Conservation (phyloP, 2,113 vertebrate genomes). For the Alligator sinensis region DNA sequence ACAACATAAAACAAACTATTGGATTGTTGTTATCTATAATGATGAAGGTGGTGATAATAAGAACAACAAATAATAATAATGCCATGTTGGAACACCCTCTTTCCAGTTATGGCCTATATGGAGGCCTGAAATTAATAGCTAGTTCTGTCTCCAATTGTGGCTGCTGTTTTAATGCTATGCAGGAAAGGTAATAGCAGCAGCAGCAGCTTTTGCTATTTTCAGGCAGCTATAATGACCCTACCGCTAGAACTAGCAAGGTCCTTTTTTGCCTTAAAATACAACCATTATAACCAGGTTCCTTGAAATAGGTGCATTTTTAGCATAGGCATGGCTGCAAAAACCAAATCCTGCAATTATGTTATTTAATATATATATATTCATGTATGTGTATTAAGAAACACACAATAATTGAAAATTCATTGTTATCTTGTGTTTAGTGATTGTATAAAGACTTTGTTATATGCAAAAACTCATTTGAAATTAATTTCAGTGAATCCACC, state of each 20-base stretch:
- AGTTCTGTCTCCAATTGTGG: rapidly evolving
- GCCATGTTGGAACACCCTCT: background rate
- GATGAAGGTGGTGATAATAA: background rate
- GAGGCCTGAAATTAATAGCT: rapidly evolving
- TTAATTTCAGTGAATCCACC: background rate
- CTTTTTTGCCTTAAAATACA: background rate
- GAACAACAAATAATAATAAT: background rate
- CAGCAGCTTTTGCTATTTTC: background rate
- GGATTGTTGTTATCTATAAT: background rate
- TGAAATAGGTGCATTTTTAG: background rate
- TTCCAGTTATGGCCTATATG: background rate
- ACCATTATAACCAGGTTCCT: background rate
- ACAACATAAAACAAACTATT: background rate
- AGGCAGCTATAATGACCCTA: rapidly evolving
- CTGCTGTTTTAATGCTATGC: background rate
- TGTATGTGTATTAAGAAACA: background rate
- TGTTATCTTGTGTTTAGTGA: rapidly evolving
- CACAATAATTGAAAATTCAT: background rate
- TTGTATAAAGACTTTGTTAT: background rate
- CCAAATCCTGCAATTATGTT: background rate
- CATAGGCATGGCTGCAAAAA: background rate
- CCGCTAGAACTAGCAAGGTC: background rate
- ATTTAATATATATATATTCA: background rate
- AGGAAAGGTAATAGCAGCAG: background rate
- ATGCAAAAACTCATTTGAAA: background rate